Percentiles rank a stretch among this genome's conserved stretches.
Evolutionary conservation across 2,888 invertebrate genomes (phyloP).

Genomic region (Scrobipalpa atriplicella): DNA sequence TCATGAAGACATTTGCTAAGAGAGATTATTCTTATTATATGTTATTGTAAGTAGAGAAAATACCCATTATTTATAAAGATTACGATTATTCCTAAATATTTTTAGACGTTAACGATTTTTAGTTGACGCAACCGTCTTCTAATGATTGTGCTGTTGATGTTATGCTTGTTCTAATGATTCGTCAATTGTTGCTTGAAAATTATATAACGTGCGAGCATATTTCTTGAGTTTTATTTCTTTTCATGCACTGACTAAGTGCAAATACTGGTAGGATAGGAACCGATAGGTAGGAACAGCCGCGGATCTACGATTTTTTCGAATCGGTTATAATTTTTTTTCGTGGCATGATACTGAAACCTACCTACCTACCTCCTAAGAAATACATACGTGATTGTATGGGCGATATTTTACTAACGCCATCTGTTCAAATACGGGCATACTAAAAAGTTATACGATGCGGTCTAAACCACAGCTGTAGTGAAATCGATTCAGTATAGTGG

Average conservation of each 20-base stretch:
- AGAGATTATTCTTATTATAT: conserved; percentile 21
- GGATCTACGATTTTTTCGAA: too few relatives aligned
- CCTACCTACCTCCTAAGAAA: not conserved
- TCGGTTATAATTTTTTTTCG: too few relatives aligned
- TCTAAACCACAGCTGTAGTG: not conserved
- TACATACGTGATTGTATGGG: too few relatives aligned
- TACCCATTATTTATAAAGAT: conserved; percentile 22
- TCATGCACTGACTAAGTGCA: too few relatives aligned
- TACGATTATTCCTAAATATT: conserved; percentile 33
- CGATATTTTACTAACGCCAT: not conserved
- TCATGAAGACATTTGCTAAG: conserved; percentile 24
- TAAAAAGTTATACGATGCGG: not conserved
- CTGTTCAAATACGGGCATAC: not conserved
- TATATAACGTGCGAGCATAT: conserved; percentile 38
- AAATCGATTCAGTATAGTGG: not conserved
- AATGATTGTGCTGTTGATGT: conserved; percentile 41
- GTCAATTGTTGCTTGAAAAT: conserved; percentile 52
- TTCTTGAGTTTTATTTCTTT: conserved; percentile 13
- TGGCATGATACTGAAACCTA: too few relatives aligned
- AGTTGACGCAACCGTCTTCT: conserved; percentile 36
- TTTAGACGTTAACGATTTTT: conserved; percentile 39
- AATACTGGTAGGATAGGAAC: too few relatives aligned
- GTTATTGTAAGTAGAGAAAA: conserved; percentile 13
- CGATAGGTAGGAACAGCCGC: too few relatives aligned
- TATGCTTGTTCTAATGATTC: conserved; percentile 43